Evolutionary conservation across 2,888 invertebrate genomes (phyloP).

Genomic region (Leptogaster cylindrica): DNA sequence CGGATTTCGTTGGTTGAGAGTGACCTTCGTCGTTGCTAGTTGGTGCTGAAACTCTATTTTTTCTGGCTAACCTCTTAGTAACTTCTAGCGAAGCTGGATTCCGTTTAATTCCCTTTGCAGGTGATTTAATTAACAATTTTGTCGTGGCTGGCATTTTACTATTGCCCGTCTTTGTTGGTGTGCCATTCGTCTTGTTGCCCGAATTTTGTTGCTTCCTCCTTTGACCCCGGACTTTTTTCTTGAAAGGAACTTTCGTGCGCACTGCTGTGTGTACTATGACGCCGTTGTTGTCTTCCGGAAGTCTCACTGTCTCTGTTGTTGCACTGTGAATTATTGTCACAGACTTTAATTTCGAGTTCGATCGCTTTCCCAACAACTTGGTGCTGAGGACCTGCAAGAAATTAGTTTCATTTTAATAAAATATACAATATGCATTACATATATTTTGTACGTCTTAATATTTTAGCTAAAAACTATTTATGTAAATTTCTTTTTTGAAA

Average conservation of each 20-base stretch:
- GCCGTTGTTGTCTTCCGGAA: slow-evolving; percentile 77
- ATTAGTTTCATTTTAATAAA: neutral
- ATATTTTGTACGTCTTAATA: no score
- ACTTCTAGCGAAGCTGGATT: slow-evolving; percentile 50
- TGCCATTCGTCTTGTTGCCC: slow-evolving; percentile 49
- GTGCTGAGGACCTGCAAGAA: slow-evolving; percentile 75
- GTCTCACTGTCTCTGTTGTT: slow-evolving; percentile 84
- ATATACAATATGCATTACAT: neutral
- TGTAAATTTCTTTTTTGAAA: no score
- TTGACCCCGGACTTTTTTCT: slow-evolving; percentile 74
- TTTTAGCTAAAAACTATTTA: no score
- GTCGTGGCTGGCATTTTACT: neutral
- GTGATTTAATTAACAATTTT: slow-evolving; percentile 7
- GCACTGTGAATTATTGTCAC: slow-evolving; percentile 90
- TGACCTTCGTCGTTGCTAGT: slow-evolving; percentile 66
- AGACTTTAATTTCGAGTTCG: slow-evolving; percentile 81
- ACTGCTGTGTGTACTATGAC: slow-evolving; percentile 86
- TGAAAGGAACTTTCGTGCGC: slow-evolving; percentile 84
- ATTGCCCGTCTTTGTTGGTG: slow-evolving; percentile 46
- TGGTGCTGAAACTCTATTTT: slow-evolving; percentile 60
- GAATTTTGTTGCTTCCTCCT: slow-evolving; percentile 51
- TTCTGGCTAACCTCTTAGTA: slow-evolving; percentile 60
- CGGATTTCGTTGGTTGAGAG: slow-evolving; percentile 56
- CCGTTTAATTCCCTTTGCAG: slow-evolving; percentile 39
- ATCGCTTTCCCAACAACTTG: slow-evolving; percentile 78